phyloP scores from a whole-genome alignment of 2,888 invertebrate genomes.

The Yponomeuta cagnagella region DNA sequence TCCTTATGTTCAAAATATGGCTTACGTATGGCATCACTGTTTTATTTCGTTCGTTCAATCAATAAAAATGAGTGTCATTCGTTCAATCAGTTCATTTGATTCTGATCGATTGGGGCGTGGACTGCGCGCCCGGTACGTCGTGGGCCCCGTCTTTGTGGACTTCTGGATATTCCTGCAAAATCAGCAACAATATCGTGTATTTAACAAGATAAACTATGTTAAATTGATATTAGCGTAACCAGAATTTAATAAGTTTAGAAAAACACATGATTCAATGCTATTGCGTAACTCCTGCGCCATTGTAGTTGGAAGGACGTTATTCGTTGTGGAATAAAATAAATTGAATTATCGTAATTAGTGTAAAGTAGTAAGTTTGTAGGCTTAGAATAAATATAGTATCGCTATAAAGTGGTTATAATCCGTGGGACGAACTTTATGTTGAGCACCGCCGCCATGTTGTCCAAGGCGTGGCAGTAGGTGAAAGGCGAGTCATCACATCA shows the following conservation, averaged over 20 bases:
- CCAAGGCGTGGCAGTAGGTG: constrained; percentile 47
- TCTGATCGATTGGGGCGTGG: constrained; percentile 7
- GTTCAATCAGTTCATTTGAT: not conserved
- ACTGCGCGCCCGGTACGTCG: constrained; percentile 2
- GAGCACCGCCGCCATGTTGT: constrained; percentile 57
- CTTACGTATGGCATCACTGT: not conserved
- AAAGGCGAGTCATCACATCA: constrained; percentile 5
- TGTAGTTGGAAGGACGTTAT: not conserved
- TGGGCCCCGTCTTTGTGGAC: not conserved
- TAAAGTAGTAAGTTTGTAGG: constrained; percentile 3
- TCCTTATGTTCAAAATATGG: too few relatives aligned
- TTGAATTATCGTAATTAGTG: not conserved
- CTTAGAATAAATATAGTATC: not conserved
- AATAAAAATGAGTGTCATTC: not conserved
- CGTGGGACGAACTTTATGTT: not conserved
- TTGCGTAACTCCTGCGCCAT: not conserved
- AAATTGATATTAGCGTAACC: not conserved
- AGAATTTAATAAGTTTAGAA: not conserved
- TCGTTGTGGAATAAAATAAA: not conserved
- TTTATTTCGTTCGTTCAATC: not conserved
- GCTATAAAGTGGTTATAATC: not conserved
- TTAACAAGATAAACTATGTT: not conserved
- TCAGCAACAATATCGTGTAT: not conserved
- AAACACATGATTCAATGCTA: not conserved
- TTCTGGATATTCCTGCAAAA: not conserved